Conservation (phyloP, 2,888 invertebrate species). For the Uropetala carovei region DNA sequence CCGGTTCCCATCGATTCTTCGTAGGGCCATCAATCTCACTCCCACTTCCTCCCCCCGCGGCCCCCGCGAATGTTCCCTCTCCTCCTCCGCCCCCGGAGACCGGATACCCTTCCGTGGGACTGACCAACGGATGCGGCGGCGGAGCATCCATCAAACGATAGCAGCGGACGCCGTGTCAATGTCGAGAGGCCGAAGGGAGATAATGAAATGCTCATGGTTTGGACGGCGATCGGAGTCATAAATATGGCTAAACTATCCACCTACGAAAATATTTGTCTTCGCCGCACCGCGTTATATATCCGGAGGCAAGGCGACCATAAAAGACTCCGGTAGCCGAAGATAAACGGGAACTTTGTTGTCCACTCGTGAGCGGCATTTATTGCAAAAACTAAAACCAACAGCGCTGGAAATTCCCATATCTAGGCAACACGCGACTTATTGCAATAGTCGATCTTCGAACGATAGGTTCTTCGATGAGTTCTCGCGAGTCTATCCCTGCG, state of each 20-base stretch:
- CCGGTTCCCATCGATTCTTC: background rate
- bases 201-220: constrained; percentile 5
- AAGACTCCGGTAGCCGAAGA: background rate
- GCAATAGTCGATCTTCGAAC: too few relatives aligned
- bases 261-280: constrained; percentile 1
- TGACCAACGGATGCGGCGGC: background rate
- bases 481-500: too few relatives aligned
- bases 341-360: background rate
- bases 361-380: background rate
- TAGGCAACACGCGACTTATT: background rate
- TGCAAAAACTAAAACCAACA: background rate
- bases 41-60: background rate
- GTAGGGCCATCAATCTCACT: background rate
- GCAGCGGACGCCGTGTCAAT: background rate
- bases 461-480: too few relatives aligned
- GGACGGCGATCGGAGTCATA: background rate
- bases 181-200: background rate
- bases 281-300: background rate
- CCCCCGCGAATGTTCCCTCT: too few relatives aligned
- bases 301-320: background rate
- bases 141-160: constrained; percentile 4
- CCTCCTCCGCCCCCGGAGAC: too few relatives aligned
- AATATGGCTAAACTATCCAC: background rate
- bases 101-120: too few relatives aligned
- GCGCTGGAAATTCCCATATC: background rate